Base-by-base conservation (phyloP, 2,888 invertebrate genomes). In the Amiota communis region DNA sequence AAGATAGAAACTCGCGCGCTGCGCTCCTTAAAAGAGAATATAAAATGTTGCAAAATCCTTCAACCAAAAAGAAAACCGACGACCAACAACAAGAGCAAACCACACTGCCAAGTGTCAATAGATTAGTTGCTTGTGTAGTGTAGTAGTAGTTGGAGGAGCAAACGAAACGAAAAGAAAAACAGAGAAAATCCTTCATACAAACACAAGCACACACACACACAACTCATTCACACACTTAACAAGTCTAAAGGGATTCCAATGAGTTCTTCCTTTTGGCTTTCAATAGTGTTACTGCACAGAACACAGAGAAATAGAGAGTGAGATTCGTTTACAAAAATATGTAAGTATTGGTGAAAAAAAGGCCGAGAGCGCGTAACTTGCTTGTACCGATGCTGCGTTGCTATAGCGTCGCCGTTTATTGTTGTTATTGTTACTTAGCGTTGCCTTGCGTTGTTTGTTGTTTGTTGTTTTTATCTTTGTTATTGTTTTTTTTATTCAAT, bases 301-400 rank as follows among this genome's bases (percentile, higher is more conserved):
- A 36, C 36, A 36, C 36, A 36, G 36, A 36, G 36, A 2, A 36
- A 6, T 36, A 36, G 36, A 36, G 36, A 36, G 36, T 36, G 36
- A 36, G 36, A 36, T 2, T 1, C 1, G 23, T 2, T 23, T 36
- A 36, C 36, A 6, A 36, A 36, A 36, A 36, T 36, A 36, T 4
- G 36, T 6, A 36, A 36, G 36, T 23, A 23, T 23, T 23, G 23
- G 1, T 23, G 1, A 3, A 2, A 23, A 23, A 23, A 23, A 23
- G 76, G 72, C 70, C 47, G 67, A 70, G 59, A 73, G 72, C 64
- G 71, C 70, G 72, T 56, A 76, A 77, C 36, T 36, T 36, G 36
- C 6, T 36, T 6, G n/a, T n/a, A n/a, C n/a, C 81, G 83, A 84
- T 78, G 79, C 81, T 85, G 86, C 86, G 83, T 83, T 84, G 74